Percentiles rank a stretch among this genome's conserved stretches.
These are phyloP conservation scores for Liopterus haemorrhoidalis DNA, from an alignment of 2,888 invertebrate genomes.

Conservation along the genomic window DNA sequence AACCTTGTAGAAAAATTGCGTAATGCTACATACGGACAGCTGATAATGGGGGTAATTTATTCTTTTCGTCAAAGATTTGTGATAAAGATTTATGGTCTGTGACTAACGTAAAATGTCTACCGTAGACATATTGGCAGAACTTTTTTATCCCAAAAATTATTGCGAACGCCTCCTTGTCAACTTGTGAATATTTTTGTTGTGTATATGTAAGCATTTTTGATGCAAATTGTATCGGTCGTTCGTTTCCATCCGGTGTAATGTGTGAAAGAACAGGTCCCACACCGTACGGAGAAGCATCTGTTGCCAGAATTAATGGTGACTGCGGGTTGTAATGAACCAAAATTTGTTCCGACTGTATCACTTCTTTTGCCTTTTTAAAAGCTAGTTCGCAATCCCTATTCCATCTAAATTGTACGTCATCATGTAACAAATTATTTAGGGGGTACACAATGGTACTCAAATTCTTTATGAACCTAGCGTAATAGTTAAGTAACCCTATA, in stretches of 20 bases:
- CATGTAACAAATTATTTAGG: conserved; percentile 33
- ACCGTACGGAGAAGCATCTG: conserved; percentile 33
- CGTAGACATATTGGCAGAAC: conserved; percentile 42
- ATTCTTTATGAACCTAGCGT: conserved; percentile 37
- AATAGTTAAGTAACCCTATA: conserved; percentile 37
- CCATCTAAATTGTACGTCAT: conserved; percentile 33
- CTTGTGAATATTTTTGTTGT: conserved; percentile 35
- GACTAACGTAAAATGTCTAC: conserved; percentile 38
- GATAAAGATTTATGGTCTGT: conserved; percentile 40
- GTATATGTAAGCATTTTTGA: conserved; percentile 35
- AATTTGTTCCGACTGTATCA: conserved; percentile 30
- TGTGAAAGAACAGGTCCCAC: conserved; percentile 40
- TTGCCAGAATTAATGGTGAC: conserved; percentile 33
- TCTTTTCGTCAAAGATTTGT: conserved; percentile 12
- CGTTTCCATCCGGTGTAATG: conserved; percentile 36
- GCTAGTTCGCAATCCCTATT: conserved; percentile 28
- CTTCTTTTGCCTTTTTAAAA: conserved; percentile 33
- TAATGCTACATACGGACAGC: conserved; percentile 12
- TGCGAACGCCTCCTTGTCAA: conserved; percentile 37
- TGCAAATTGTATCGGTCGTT: conserved; percentile 40
- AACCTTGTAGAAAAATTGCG: conserved; percentile 7
- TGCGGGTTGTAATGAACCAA: conserved; percentile 34
- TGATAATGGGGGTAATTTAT: not conserved
- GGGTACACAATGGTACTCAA: conserved; percentile 34
- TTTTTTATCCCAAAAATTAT: conserved; percentile 39